A percentile compares a stretch with the other conserved stretches of the same genome.
phyloP scores from a whole-genome alignment of 2,797 vertebrate genomes.

The Enteromius viviparus region DNA sequence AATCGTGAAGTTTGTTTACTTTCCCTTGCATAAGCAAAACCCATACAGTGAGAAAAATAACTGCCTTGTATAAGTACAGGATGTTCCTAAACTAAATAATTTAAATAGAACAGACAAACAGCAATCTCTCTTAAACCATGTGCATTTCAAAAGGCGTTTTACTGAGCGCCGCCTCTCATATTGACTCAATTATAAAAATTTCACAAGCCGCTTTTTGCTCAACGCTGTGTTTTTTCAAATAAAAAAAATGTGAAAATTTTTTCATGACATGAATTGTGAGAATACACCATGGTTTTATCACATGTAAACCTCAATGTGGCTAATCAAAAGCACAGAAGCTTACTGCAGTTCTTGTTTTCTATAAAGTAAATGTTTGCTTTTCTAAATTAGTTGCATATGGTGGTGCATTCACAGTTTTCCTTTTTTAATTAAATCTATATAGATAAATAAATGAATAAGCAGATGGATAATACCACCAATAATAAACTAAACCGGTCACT shows the following conservation, averaged over 20 bases:
- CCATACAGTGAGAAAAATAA: background rate
- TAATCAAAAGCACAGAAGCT: conserved; percentile 30
- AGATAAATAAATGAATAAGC: conserved; percentile 15
- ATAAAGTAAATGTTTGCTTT: conserved; percentile 19
- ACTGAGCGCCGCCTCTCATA: conserved; percentile 8
- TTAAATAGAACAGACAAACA: background rate
- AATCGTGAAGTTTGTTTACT: background rate
- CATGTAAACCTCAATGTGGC: background rate
- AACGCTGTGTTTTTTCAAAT: conserved; percentile 37
- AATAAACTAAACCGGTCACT: conserved; percentile 5
- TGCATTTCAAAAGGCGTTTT: background rate
- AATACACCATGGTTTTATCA: background rate
- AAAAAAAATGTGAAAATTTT: conserved; percentile 38
- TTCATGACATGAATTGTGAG: background rate
- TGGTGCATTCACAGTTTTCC: background rate
- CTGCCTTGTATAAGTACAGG: background rate
- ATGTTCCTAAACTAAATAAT: conserved; percentile 14
- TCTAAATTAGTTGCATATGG: conserved; percentile 8
- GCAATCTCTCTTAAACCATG: background rate
- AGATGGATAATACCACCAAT: background rate
- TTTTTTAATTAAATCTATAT: background rate
- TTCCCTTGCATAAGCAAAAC: background rate
- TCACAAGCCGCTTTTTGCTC: conserved; percentile 9
- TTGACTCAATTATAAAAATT: conserved; percentile 13
- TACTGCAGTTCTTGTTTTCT: background rate